Conservation (phyloP, 2,797 vertebrate species). For the Chelon auratus region DNA sequence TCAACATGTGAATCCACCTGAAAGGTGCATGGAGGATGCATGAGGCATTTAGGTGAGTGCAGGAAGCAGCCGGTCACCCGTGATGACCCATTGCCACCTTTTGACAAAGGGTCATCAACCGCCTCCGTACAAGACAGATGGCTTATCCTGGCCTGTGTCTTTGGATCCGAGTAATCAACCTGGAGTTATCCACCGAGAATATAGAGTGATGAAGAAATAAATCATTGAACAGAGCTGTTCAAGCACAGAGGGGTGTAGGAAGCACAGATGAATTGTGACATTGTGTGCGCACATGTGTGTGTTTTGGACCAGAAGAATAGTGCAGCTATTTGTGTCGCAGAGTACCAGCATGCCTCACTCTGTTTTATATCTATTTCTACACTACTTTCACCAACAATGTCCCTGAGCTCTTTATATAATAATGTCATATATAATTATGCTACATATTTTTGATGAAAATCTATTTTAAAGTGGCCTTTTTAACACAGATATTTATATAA, state of each 20-base stretch:
- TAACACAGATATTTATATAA: too few relatives aligned
- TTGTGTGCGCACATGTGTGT: conserved; percentile 1
- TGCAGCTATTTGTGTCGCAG: conserved; percentile 63
- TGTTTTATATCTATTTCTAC: conserved; percentile 36
- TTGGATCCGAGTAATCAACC: conserved; percentile 57
- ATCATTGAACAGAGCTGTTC: conserved; percentile 25
- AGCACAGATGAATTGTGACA: conserved; percentile 34
- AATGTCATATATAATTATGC: too few relatives aligned
- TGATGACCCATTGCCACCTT: conserved; percentile 59
- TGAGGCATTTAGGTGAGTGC: conserved; percentile 32
- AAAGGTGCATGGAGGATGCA: conserved; percentile 21
- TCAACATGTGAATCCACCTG: background rate
- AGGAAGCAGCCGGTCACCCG: conserved; percentile 38
- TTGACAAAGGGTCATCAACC: conserved; percentile 37
- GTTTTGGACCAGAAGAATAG: conserved; percentile 52
- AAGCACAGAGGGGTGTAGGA: conserved; percentile 21
- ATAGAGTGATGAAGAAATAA: conserved; percentile 17
- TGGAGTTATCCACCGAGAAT: conserved; percentile 34
- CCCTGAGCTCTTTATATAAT: conserved; percentile 12
- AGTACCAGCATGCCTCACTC: conserved; percentile 63
- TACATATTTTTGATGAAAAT: too few relatives aligned
- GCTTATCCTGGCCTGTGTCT: conserved; percentile 60
- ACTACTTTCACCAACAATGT: conserved; percentile 16
- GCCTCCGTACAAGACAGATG: conserved; percentile 52
- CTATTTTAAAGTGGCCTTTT: too few relatives aligned